These are phyloP conservation scores for Caiman crocodilus DNA, from an alignment of 2,797 vertebrate species.

Conservation along the genomic window DNA sequence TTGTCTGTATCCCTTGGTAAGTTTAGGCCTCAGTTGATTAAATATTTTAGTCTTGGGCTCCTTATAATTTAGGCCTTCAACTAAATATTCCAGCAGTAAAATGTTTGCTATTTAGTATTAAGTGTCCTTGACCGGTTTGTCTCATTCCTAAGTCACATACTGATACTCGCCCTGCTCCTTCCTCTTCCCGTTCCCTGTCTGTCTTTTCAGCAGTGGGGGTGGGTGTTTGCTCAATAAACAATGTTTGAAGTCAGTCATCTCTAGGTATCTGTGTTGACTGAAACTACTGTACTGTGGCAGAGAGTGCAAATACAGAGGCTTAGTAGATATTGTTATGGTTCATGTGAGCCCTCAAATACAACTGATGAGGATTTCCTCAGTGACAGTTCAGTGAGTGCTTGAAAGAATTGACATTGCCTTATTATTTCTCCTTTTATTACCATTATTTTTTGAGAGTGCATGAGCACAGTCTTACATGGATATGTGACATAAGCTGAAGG, in stretches of 20 bases:
- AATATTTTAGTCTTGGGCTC: not conserved
- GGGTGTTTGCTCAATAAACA: conserved; percentile 64
- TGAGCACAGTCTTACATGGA: not conserved
- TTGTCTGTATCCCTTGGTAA: not conserved
- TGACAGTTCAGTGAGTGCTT: conserved; percentile 35
- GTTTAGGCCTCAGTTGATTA: not conserved
- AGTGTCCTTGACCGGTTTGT: not conserved
- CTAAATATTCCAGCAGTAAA: not conserved
- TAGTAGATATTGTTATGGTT: conserved; percentile 48
- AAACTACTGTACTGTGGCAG: conserved; percentile 65
- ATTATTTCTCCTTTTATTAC: not conserved
- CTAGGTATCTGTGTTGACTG: conserved; percentile 71
- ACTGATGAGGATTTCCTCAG: conserved; percentile 58
- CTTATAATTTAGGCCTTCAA: not conserved
- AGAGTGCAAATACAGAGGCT: conserved; percentile 67
- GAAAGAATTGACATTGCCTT: not conserved
- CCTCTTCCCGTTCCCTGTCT: conserved; percentile 16
- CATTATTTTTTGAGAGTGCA: not conserved
- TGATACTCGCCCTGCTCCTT: not conserved
- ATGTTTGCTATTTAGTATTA: not conserved
- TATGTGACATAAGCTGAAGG: not conserved
- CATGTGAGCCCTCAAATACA: conserved; percentile 12
- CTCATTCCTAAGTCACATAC: not conserved
- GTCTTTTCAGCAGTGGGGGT: conserved; percentile 23
- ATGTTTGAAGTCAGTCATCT: conserved; percentile 34